Evolutionary conservation across 1,140 invertebrate species (phyloP).

Genomic region (Portunus trituberculatus): DNA sequence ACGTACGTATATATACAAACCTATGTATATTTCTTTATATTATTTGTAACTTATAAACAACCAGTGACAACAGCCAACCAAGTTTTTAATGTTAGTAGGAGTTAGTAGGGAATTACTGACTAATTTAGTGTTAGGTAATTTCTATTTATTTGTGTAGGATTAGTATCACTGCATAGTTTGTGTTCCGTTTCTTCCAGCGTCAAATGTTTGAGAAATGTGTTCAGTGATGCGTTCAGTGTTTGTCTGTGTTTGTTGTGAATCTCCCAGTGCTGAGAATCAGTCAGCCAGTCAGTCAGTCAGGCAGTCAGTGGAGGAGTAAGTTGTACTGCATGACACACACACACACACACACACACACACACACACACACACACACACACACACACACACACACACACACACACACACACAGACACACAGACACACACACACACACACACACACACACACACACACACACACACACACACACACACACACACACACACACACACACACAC

Average conservation of each 20-base stretch:
- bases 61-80: too few relatives aligned
- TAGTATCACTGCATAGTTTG: neutral
- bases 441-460: too few relatives aligned
- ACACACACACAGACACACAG: too few relatives aligned
- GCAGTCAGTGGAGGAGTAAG: neutral
- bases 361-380: too few relatives aligned
- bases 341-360: too few relatives aligned
- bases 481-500: too few relatives aligned
- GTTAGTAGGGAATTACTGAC: neutral
- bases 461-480: too few relatives aligned
- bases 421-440: too few relatives aligned
- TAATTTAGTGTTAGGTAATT: neutral
- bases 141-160: neutral
- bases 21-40: neutral
- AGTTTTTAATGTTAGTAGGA: neutral
- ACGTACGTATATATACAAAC: neutral
- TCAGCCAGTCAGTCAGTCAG: neutral
- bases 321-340: neutral
- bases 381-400: too few relatives aligned
- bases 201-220: neutral
- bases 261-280: neutral
- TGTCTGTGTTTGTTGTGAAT: neutral
- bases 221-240: neutral
- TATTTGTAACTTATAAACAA: neutral
- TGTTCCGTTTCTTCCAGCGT: neutral